These are phyloP conservation scores for Hesperia comma DNA, from an alignment of 2,888 invertebrate species.

Conservation along the genomic window DNA sequence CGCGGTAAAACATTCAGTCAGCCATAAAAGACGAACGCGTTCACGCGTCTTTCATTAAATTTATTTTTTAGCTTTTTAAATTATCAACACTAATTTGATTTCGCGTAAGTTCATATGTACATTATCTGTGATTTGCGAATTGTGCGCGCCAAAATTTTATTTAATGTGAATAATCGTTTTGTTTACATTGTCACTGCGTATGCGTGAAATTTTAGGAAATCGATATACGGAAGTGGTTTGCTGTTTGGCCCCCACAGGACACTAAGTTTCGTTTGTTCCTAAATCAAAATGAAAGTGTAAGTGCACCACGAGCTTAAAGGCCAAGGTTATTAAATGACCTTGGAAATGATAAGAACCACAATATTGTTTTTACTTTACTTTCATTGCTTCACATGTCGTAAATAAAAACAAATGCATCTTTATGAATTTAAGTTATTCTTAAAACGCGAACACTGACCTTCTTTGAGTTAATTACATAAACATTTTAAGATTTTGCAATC, in stretches of 20 bases:
- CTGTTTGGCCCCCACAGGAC: constrained; percentile 28
- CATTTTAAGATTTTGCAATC: constrained; percentile 9
- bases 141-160: constrained; percentile 40
- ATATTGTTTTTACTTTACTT: not conserved
- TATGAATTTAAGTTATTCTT: not conserved
- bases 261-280: constrained; percentile 6
- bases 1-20: constrained; percentile 63
- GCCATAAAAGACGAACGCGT: constrained; percentile 62
- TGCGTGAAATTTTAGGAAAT: constrained; percentile 14
- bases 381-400: not conserved
- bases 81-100: constrained; percentile 46
- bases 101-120: constrained; percentile 44
- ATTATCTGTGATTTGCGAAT: constrained; percentile 45
- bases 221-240: constrained; percentile 31
- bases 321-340: constrained; percentile 16
- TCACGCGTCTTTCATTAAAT: constrained; percentile 57
- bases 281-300: constrained; percentile 32
- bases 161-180: constrained; percentile 33
- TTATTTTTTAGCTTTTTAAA: constrained; percentile 56
- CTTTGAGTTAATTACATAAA: constrained; percentile 23
- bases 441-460: constrained; percentile 5
- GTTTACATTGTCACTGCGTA: constrained; percentile 6
- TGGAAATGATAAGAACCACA: constrained; percentile 15
- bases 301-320: constrained; percentile 6
- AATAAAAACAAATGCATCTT: constrained; percentile 4